Conservation (phyloP, 2,888 invertebrate genomes). For the Brachylomia viminalis region DNA sequence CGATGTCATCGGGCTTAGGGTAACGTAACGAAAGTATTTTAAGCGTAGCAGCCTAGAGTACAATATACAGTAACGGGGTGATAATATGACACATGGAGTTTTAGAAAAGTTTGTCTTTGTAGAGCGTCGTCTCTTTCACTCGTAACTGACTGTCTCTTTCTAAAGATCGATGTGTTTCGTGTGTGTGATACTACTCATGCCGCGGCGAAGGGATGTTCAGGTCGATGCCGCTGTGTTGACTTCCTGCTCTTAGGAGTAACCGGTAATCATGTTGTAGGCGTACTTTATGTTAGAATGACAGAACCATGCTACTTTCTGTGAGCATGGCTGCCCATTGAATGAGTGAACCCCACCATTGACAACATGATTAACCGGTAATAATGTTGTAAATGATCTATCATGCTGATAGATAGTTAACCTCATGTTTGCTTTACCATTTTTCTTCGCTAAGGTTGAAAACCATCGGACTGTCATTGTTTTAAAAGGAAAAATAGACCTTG, state of each 20-base stretch:
- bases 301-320: neutral
- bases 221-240: neutral
- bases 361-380: neutral
- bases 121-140: neutral
- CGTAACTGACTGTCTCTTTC: neutral
- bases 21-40: slow-evolving; percentile 8
- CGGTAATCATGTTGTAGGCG: neutral
- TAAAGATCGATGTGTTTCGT: neutral
- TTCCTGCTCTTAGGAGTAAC: slow-evolving; percentile 13
- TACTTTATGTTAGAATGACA: slow-evolving; percentile 1
- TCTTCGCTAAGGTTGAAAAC: neutral
- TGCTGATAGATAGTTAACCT: neutral
- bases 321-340: neutral
- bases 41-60: neutral
- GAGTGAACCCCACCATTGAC: neutral
- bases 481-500: neutral
- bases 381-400: neutral
- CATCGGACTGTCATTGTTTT: neutral
- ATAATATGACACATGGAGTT: neutral
- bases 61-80: neutral
- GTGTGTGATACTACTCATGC: neutral
- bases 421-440: neutral
- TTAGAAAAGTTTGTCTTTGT: neutral
- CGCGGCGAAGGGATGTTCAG: neutral
- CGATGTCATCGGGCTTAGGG: slow-evolving; percentile 23